phyloP scores from a whole-genome alignment of 2,888 invertebrate species.

The Macrosoma leucophasiata region DNA sequence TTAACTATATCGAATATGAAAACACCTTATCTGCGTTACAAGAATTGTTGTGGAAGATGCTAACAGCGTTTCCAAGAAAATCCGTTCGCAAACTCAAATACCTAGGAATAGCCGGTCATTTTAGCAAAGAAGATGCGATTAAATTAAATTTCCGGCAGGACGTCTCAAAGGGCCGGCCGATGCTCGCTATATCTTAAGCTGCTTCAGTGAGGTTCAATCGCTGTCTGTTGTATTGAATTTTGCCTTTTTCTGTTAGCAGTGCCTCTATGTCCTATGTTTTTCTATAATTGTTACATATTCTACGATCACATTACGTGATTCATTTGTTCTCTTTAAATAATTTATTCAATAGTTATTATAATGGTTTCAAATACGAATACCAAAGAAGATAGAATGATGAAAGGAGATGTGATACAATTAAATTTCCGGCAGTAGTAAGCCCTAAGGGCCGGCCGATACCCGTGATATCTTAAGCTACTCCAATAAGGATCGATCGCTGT shows the following conservation, averaged over 20 bases:
- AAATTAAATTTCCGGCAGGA: conserved; percentile 68
- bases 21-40: conserved; percentile 4
- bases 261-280: no score
- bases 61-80: conserved; percentile 40
- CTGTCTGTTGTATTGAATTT: conserved; percentile 26
- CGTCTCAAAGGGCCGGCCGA: conserved; percentile 63
- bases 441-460: conserved; percentile 63
- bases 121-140: conserved; percentile 64
- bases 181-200: conserved; percentile 65
- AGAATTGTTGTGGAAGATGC: conserved; percentile 17
- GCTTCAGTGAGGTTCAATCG: conserved; percentile 44
- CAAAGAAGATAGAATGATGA: neutral
- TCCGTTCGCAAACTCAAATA: conserved; percentile 40
- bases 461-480: conserved; percentile 63
- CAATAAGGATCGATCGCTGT: conserved; percentile 42
- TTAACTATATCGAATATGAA: neutral
- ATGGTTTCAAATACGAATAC: neutral
- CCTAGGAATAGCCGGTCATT: conserved; percentile 45
- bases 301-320: no score
- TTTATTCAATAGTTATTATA: no score
- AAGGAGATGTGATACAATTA: conserved; percentile 29
- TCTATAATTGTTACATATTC: no score
- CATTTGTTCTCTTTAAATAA: no score
- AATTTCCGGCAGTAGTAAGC: conserved; percentile 64
- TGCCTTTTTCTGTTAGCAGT: no score